Base-by-base conservation (phyloP, 1,140 invertebrate genomes). In the Nilaparvata lugens region DNA sequence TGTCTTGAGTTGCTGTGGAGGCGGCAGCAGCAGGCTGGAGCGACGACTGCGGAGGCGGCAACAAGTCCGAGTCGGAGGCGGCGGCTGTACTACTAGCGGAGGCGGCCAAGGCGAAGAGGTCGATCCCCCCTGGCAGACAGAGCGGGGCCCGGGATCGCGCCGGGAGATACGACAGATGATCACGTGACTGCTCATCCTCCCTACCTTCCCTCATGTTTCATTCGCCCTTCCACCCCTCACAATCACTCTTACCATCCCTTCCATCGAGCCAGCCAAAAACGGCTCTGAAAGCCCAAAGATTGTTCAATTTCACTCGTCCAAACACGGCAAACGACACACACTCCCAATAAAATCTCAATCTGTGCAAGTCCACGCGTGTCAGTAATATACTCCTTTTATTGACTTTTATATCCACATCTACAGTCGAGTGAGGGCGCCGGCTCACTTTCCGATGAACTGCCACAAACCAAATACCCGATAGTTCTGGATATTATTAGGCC, bases 131-230 rank as follows among this genome's bases (percentile, higher is more conserved):
- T 24, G 67, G 68, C 51, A 68, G 60, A 62, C 64, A 69, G 40
- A 70, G 63, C 25, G 69, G 69, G 43, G 67, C 63, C 25, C 68
- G 68, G 24, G 67, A 69, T 40, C 67, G 65, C 67, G 69, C 68
- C 35, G 67, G 64, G 54, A 67, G 68, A 68, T 62, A 67, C 62
- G 64, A 63, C 61, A 67, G 60, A 55, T 58, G 51, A 62, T 64
- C 45, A 52, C 56, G 51, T 64, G 45, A 31, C 61, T 58, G 58
- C 56, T 61, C 56, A 51, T 60, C 45, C 63, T 58, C 58, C 25
- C 13, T 31, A 52, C 51, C 57, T 52, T 43, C 16, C 53, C 25
- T 55, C 53, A 55, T 55, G 35, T 55, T 55, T 28, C 25, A 19
- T 31, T 28, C 18, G 23, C 53, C 53, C 23, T 35, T 5, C 53